Evolutionary conservation across 2,888 invertebrate genomes (phyloP), one percentile per base, ranked within the genome.

Genomic region (Spisula subtruncata): DNA sequence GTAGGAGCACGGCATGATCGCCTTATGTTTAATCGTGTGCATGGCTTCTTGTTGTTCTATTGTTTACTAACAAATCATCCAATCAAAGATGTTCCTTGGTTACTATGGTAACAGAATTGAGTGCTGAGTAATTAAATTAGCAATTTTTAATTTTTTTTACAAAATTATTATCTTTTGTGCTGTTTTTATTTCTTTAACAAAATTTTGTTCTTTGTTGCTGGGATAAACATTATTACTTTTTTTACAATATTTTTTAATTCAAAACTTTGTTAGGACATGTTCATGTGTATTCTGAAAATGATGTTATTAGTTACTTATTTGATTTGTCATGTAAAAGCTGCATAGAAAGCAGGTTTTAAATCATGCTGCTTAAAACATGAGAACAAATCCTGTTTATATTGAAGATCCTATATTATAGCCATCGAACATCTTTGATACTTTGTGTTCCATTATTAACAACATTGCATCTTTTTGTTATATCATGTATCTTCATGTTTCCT

Each of bases 1-100:
- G 99, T 99, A 94, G 89, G 94, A 81, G 51, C 80, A 89, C 75
- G 75, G 75, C 75, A 75, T 75, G 75, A 18, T 32, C 75, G 35
- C 75, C 75, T 46, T 83, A 75, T 86, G 71, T 86, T n/a, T 83
- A 86, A 83, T 4, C 29, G 87, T 88, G 75, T 83, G 87, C 87
- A 88, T 88, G 87, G 87, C 87, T 88, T 88, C 29, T 79, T 88
- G 83, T 83, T 84, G 83, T 88, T 83, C 60, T 83, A 35, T 29
- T 60, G 54, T 75, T 75, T 75, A 75, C 75, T 75, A 32, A 75
- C 41, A 75, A n/a, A 75, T 75, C 75, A 75, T 75, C 75, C 75
- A 32, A 16, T 32, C 29, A 75, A 32, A 75, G 35, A 35, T 75
- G 75, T 75, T 75, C 75, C 75, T 75, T 35, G 75, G 75, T 75